Evolutionary conservation across 1,140 invertebrate genomes (phyloP), one percentile per base, ranked within the genome.

Genomic region (Chrysoperla carnea): DNA sequence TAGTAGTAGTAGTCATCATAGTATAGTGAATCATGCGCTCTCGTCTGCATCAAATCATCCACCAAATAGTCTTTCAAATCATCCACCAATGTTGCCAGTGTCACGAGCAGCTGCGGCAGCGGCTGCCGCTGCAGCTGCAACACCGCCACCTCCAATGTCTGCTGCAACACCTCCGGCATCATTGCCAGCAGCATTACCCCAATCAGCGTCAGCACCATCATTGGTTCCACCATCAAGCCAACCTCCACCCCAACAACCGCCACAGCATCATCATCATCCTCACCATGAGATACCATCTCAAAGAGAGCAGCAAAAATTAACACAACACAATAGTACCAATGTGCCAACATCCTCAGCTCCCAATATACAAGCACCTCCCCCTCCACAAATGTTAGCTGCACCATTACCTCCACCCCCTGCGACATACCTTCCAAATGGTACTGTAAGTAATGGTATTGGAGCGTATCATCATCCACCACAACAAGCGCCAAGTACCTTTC

Each of bases 401-500:
- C 38, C 38, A 8, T 9, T 27, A 11, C 15, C 38, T 3, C 8
- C 38, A 29, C 23, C 35, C 6, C 29, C 43, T 11, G n/a, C 31
- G 31, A 33, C 31, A 33, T 33, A 11, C 8, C 31, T 12, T 48
- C 42, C 6, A 48, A 42, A 46, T 46, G 62, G n/a, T 7, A 58
- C 57, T 11, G 61, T 60, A 27, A 64, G 61, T 52, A 51, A 60
- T 69, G 59, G 58, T 66, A 67, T 61, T 68, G 56, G 62, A 64
- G 53, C 55, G 47, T 69, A 66, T 43, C 63, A 62, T 44, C 54
- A 54, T 58, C 63, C 67, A 41, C 66, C 69, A 36, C 63, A 61
- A 49, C 72, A 62, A 59, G 71, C 54, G 61, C 69, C 43, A 63
- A 68, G 29, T 67, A 68, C 73, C 8, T 72, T 74, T 33, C 64